These are phyloP conservation scores for Sebastes schlegelii DNA, from an alignment of 2,113 vertebrate species.

Conservation along the genomic window DNA sequence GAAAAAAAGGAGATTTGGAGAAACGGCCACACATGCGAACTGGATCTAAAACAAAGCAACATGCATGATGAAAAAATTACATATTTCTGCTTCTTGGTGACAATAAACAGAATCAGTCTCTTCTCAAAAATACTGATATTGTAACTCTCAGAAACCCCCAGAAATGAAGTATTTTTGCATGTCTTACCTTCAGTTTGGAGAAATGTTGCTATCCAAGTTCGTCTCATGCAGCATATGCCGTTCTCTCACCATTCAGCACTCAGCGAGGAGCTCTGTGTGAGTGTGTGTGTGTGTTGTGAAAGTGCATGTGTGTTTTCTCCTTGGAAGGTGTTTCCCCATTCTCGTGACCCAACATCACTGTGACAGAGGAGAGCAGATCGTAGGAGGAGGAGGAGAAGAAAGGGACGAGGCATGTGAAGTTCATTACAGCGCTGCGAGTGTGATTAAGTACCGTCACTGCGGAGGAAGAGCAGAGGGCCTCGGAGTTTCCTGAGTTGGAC, in stretches of 20 bases:
- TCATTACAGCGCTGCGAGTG: slow-evolving; percentile 15
- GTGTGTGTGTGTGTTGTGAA: slow-evolving; percentile 52
- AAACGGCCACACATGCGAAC: neutral
- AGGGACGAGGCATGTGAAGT: slow-evolving; percentile 18
- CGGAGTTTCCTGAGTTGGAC: slow-evolving; percentile 72
- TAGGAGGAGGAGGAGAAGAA: slow-evolving; percentile 31
- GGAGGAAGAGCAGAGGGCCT: slow-evolving; percentile 71
- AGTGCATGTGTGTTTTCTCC: slow-evolving; percentile 72
- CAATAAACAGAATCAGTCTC: neutral
- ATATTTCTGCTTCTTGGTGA: neutral
- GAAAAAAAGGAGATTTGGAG: neutral
- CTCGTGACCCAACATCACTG: slow-evolving; percentile 78
- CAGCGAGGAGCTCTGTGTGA: slow-evolving; percentile 22
- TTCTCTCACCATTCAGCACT: slow-evolving; percentile 49
- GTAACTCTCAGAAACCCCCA: neutral
- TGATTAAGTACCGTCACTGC: slow-evolving; percentile 62
- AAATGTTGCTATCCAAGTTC: slow-evolving; percentile 46
- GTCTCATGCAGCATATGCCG: slow-evolving; percentile 33
- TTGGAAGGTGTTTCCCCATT: slow-evolving; percentile 84
- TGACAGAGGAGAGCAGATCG: slow-evolving; percentile 48
- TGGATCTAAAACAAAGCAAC: neutral
- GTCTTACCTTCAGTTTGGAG: slow-evolving; percentile 70
- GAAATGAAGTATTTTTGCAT: neutral
- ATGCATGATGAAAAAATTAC: neutral
- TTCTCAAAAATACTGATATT: neutral